Evolutionary conservation across 2,888 invertebrate species (phyloP).

Genomic region (Automeris io): DNA sequence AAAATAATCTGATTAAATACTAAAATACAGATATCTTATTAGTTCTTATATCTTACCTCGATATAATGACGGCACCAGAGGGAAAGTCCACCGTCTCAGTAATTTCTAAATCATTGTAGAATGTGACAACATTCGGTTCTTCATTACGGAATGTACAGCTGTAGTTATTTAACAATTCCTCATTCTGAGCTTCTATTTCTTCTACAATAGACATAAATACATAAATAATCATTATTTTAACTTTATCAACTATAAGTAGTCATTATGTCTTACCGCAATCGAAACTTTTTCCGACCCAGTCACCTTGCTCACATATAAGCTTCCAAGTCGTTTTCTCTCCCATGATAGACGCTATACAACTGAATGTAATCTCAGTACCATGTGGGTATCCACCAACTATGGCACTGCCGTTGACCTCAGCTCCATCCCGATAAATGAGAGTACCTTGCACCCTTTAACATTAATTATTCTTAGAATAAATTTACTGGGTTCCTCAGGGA

Average conservation of each 20-base stretch:
- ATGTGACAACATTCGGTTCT: slow-evolving; percentile 87
- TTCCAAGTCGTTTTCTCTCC: slow-evolving; percentile 91
- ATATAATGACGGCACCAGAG: slow-evolving; percentile 82
- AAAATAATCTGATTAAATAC: no score
- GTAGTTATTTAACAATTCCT: slow-evolving; percentile 79
- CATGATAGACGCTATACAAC: slow-evolving; percentile 88
- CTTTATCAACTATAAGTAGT: not conserved
- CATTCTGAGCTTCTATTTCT: slow-evolving; percentile 63
- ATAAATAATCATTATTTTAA: no score
- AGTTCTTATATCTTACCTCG: slow-evolving; percentile 62
- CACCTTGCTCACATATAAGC: slow-evolving; percentile 89
- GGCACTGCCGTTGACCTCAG: slow-evolving; percentile 80
- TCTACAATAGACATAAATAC: no score
- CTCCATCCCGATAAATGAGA: slow-evolving; percentile 84
- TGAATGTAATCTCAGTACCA: slow-evolving; percentile 89
- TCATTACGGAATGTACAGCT: slow-evolving; percentile 87
- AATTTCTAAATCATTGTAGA: slow-evolving; percentile 87
- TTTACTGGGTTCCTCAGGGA: not conserved
- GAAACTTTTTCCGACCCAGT: slow-evolving; percentile 88
- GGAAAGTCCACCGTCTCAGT: slow-evolving; percentile 87
- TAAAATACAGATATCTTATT: not conserved
- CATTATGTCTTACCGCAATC: slow-evolving; percentile 81
- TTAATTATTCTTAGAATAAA: not conserved
- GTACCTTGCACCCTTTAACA: slow-evolving; percentile 83
- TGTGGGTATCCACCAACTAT: slow-evolving; percentile 84